Base-by-base conservation (phyloP, 1,140 invertebrate genomes). In the Hermetia illucens region DNA sequence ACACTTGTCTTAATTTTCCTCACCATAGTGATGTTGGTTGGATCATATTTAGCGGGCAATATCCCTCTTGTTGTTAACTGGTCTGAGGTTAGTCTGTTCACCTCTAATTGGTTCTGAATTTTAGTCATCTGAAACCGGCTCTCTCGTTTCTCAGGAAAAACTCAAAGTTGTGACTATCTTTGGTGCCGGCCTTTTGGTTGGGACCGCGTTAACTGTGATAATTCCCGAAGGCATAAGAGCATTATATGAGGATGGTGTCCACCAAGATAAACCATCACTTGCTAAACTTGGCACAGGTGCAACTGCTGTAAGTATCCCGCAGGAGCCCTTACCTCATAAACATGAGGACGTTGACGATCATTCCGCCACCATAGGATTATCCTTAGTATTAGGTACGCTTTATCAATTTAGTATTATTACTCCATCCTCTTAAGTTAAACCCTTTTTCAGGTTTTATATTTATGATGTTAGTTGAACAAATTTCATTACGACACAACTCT, bases 211-310 rank as follows among this genome's bases (percentile, higher is more conserved):
- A 34, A 84, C 90, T 40, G 93, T 99, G 1, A 98, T 99, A 32
- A 98, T 99, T 51, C 96, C 96, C 1, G 96, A 99, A 69, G 96
- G 95, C 22, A 83, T 98, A 20, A 71, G 91, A 44, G 81, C 90
- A 3, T 63, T 98, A 20, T 75, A 79, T 46, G 63, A 49, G 21
- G 63, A 64, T 34, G 47, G 24, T 22, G 20, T 3, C 34, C 37
- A 15, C 38, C 49, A 1, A 50, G 37, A 13, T 38, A 51, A 9
- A n/a, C n/a, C n/a, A n/a, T n/a, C 13, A 10, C 34, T 32, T 3
- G 20, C 32, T 36, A n/a, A n/a, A n/a, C n/a, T n/a, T n/a, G n/a
- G n/a, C 44, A 53, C n/a, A 41, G 51, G 9, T 46, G 51, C 3
- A 58, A 55, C 1, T 59, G 59, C 34, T 52, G 5, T 9, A 1